These are phyloP conservation scores for Portevinia maculata DNA, from an alignment of 2,888 invertebrate genomes.

Conservation along the genomic window DNA sequence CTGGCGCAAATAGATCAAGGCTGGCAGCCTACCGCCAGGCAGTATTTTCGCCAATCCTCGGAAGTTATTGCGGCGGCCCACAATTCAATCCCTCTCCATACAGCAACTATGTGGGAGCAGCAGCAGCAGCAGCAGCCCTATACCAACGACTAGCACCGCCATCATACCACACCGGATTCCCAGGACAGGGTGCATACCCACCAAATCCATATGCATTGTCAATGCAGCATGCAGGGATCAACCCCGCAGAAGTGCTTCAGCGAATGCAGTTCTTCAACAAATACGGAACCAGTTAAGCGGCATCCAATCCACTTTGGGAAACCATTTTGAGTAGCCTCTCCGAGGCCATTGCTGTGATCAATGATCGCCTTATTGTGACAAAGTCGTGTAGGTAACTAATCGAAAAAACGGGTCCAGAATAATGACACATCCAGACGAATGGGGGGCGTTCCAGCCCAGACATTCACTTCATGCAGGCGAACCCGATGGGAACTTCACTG, in stretches of 20 bases:
- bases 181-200: slow-evolving; percentile 44
- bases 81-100: slow-evolving; percentile 59
- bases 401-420: slow-evolving; percentile 43
- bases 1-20: slow-evolving; percentile 93
- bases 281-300: slow-evolving; percentile 59
- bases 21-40: slow-evolving; percentile 93
- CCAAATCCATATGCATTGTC: slow-evolving; percentile 61
- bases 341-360: slow-evolving; percentile 54
- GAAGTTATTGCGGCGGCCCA: slow-evolving; percentile 73
- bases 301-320: slow-evolving; percentile 22
- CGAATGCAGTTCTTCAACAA: slow-evolving; percentile 82
- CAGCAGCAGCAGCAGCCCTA: slow-evolving; percentile 79
- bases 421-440: slow-evolving; percentile 41
- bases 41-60: slow-evolving; percentile 79
- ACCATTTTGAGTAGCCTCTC: slow-evolving; percentile 45
- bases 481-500: slow-evolving; percentile 49
- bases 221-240: slow-evolving; percentile 59
- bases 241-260: slow-evolving; percentile 82
- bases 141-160: slow-evolving; percentile 80
- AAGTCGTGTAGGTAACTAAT: slow-evolving; percentile 40
- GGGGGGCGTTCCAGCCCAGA: slow-evolving; percentile 54
- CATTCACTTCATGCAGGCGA: slow-evolving; percentile 56
- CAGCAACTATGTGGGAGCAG: slow-evolving; percentile 76
- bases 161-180: slow-evolving; percentile 47
- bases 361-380: slow-evolving; percentile 64